A percentile compares a stretch with the other conserved stretches of the same genome.
Evolutionary conservation across 2,113 vertebrate species (phyloP).

Genomic region (Planiliza haematocheilus): DNA sequence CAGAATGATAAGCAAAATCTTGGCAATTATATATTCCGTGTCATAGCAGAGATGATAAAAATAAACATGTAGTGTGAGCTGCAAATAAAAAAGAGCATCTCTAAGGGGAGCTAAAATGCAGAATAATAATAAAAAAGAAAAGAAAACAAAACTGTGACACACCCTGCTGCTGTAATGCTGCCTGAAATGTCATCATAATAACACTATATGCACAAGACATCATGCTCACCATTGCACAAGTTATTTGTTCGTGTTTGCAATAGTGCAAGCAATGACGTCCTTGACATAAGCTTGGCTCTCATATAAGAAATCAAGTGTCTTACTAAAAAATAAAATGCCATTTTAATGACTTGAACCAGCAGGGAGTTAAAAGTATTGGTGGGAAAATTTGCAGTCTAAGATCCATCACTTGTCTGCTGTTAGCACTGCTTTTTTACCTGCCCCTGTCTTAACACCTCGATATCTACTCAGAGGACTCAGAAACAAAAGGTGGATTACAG

Average conservation of each 20-base stretch:
- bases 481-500: constrained; percentile 48
- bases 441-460: not conserved
- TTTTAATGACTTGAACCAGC: constrained; percentile 52
- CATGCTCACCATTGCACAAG: constrained; percentile 12
- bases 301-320: constrained; percentile 32
- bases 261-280: constrained; percentile 2
- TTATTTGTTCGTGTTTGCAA: constrained; percentile 20
- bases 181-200: constrained; percentile 41
- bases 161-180: constrained; percentile 30
- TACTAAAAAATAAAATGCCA: constrained; percentile 31
- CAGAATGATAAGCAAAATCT: constrained; percentile 50
- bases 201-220: constrained; percentile 23
- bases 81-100: constrained; percentile 43
- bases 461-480: constrained; percentile 5
- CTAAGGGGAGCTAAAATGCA: constrained; percentile 23
- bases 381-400: constrained; percentile 47
- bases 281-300: constrained; percentile 27
- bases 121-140: constrained; percentile 31
- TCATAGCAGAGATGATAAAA: constrained; percentile 53
- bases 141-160: constrained; percentile 41
- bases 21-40: constrained; percentile 40
- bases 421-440: not conserved
- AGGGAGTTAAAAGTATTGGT: constrained; percentile 39
- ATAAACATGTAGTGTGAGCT: constrained; percentile 42
- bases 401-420: constrained; percentile 42